Percentiles rank a stretch among this genome's conserved stretches.
Conservation (phyloP, 2,113 vertebrate genomes). For the Pteruthius melanotis region DNA sequence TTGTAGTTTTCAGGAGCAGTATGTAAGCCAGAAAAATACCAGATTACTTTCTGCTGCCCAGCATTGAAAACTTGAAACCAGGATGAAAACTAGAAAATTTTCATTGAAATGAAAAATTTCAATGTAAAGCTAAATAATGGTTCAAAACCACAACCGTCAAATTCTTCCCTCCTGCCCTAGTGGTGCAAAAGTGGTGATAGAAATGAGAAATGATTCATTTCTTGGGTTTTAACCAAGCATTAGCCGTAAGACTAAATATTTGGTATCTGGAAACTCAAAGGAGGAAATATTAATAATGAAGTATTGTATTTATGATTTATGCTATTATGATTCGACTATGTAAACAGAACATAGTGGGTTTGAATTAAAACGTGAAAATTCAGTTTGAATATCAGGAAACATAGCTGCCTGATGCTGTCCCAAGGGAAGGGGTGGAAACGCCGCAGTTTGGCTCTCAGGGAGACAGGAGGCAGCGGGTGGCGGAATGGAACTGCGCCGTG, state of each 20-base stretch:
- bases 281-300: constrained; percentile 31
- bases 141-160: neutral
- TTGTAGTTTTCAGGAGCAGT: neutral
- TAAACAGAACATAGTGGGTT: neutral
- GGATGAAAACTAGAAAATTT: too few relatives aligned
- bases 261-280: neutral
- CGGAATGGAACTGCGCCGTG: neutral
- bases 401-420: neutral
- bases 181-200: neutral
- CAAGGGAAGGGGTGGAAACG: neutral
- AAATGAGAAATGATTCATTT: constrained; percentile 23
- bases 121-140: neutral
- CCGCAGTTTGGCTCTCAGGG: neutral
- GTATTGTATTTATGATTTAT: constrained; percentile 38
- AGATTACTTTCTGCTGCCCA: neutral
- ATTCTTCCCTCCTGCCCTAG: neutral
- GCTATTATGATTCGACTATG: neutral
- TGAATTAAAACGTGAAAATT: neutral
- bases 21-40: neutral
- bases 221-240: constrained; percentile 24
- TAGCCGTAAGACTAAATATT: constrained; percentile 13
- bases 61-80: neutral
- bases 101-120: too few relatives aligned
- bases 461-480: neutral
- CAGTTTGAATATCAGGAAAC: neutral